A percentile compares a stretch with the other conserved stretches of the same genome.
phyloP scores from a whole-genome alignment of 2,888 invertebrate genomes.

The Ischnus inquisitorius region DNA sequence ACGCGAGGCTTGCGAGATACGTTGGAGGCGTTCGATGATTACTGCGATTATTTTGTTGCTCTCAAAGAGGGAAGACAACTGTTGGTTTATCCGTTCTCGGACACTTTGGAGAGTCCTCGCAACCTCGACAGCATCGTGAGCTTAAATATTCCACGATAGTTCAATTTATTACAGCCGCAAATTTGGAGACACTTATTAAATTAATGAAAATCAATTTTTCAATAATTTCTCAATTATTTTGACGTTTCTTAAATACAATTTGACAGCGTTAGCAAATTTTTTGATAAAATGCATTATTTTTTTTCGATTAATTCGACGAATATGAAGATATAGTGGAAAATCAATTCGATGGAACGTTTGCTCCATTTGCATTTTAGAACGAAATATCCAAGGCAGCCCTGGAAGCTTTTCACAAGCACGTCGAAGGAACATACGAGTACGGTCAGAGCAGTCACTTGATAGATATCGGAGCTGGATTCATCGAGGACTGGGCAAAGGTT shows the following conservation, averaged over 20 bases:
- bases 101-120: slow-evolving; percentile 56
- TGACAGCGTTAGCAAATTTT: no score
- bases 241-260: no score
- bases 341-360: no score
- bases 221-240: no score
- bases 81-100: slow-evolving; percentile 63
- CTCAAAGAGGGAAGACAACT: slow-evolving; percentile 61
- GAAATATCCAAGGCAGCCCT: slow-evolving; percentile 47
- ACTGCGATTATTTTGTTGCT: slow-evolving; percentile 50
- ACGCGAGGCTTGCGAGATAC: slow-evolving; percentile 59
- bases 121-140: slow-evolving; percentile 48
- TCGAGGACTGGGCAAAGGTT: slow-evolving; percentile 66
- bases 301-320: no score
- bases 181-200: no score
- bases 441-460: slow-evolving; percentile 60
- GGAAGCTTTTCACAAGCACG: slow-evolving; percentile 50
- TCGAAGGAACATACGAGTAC: slow-evolving; percentile 45
- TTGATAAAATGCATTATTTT: no score
- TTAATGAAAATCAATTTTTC: no score
- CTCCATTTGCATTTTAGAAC: slow-evolving; percentile 25
- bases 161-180: no score
- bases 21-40: slow-evolving; percentile 54
- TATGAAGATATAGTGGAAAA: not conserved
- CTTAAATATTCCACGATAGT: not conserved
- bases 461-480: slow-evolving; percentile 53